Base-by-base conservation (phyloP, 2,888 invertebrate species). In the Microchrysa polita region DNA sequence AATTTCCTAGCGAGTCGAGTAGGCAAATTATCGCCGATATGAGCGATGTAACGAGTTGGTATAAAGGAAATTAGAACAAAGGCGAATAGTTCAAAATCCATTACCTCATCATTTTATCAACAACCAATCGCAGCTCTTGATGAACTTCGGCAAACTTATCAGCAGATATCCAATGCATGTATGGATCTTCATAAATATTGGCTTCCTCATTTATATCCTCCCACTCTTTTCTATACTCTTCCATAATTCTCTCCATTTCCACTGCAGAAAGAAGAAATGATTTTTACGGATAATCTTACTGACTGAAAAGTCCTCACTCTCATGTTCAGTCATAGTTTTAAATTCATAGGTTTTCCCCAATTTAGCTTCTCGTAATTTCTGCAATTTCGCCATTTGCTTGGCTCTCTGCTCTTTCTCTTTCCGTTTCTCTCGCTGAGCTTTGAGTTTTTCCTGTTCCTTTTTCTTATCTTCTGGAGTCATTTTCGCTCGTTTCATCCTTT, bases 91-190 rank as follows among this genome's bases (percentile, higher is more conserved):
- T n/a, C 4, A 34, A 34, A 34, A 5, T 34, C 48, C 48, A 48
- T n/a, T 78, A 83, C 83, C 83, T 79, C 85, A 86, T 84, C 48
- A 83, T 80, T 73, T 83, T 81, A 79, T 89, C 89, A 1, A 89
- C 89, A 73, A 87, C 83, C 2, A 81, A 75, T 52, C 87, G 80
- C 10, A 89, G 82, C 79, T 89, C 88, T 44, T 83, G 80, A 77
- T 88, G 87, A 55, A 89, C 87, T 77, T 86, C 86, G 5, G 82
- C 79, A 53, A 87, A 80, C 78, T 88, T 87, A 72, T 86, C 87
- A 75, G 86, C 84, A 1, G 79, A 81, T 1, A 84, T 80, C 84
- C 83, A 84, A 10, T 80, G 79, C 73, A 80, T 82, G 20, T 82
- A 82, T 0, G 81, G 80, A 40, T 78, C 80, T 59, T 85, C 79